Evolutionary conservation across 37 sponge, comb jelly and placozoan species (phyloP).

Genomic region (Cladorhizidae sp.): DNA sequence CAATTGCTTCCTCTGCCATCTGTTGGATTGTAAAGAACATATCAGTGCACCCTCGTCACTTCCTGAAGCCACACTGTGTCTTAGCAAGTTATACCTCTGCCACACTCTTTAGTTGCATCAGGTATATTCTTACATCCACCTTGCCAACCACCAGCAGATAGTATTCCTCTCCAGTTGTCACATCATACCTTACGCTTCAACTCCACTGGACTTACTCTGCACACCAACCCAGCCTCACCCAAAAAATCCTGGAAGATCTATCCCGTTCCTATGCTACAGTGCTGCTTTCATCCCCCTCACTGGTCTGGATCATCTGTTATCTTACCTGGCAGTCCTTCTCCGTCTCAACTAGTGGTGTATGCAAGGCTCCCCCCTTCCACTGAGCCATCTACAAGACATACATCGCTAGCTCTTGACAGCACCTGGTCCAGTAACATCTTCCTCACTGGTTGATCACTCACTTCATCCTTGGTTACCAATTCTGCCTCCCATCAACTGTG

Average conservation of each 20-base stretch:
- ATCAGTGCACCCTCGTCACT: conserved; percentile 19
- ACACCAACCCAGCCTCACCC: background rate
- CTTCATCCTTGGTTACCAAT: background rate
- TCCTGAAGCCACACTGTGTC: conserved; percentile 25
- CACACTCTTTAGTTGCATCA: conserved; percentile 12
- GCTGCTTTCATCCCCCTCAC: background rate
- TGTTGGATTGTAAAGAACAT: conserved; percentile 22
- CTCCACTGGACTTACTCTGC: background rate
- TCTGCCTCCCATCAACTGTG: conserved; percentile 6
- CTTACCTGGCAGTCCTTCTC: background rate
- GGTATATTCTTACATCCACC: conserved; percentile 7
- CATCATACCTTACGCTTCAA: background rate
- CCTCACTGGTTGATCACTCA: background rate
- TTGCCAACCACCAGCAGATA: conserved; percentile 28
- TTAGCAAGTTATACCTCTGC: conserved; percentile 15
- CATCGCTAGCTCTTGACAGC: background rate
- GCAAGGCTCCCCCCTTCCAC: background rate
- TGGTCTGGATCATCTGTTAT: background rate
- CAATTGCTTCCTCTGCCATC: background rate
- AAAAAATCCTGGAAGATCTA: background rate
- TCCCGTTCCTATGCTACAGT: background rate
- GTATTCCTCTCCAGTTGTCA: conserved; percentile 42
- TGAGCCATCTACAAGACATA: background rate
- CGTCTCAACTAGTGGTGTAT: background rate
- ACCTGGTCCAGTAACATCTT: background rate